A percentile compares a stretch with the other conserved stretches of the same genome.
These are phyloP conservation scores for Leptinotarsa texana DNA, from an alignment of 1,140 invertebrate genomes.

Conservation along the genomic window DNA sequence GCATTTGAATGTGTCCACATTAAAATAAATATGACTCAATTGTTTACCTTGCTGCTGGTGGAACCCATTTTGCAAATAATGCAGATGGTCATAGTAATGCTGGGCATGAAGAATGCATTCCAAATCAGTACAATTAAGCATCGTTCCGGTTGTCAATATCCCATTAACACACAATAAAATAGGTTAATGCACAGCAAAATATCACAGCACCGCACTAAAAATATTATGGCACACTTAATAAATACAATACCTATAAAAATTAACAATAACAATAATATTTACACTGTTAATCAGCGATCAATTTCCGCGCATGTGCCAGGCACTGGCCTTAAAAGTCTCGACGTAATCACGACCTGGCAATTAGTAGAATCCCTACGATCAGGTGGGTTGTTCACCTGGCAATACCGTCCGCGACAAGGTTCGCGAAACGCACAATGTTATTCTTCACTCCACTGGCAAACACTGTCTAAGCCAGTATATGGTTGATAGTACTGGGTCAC, in stretches of 20 bases:
- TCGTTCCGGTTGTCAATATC: conserved; percentile 49
- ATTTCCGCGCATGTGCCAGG: background rate
- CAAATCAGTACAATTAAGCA: conserved; percentile 77
- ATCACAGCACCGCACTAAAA: background rate
- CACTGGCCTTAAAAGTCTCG: background rate
- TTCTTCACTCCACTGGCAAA: conserved; percentile 13
- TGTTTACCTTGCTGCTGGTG: conserved; percentile 52
- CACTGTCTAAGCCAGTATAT: conserved; percentile 16
- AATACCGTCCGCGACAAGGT: background rate
- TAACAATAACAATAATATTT: conserved; percentile 1
- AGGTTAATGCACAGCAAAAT: background rate
- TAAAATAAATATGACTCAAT: background rate
- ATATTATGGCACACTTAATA: background rate
- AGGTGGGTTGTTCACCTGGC: conserved; percentile 6
- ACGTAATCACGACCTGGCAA: background rate
- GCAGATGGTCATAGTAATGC: conserved; percentile 72
- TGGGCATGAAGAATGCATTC: conserved; percentile 77
- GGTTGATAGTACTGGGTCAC: conserved; percentile 17
- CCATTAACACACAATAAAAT: background rate
- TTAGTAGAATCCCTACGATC: conserved; percentile 9
- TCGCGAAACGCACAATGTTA: background rate
- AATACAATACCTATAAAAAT: background rate
- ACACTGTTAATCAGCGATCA: background rate
- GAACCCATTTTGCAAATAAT: conserved; percentile 66
- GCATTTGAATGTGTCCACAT: too few relatives aligned